phyloP scores from a whole-genome alignment of 2,888 invertebrate genomes.

The Tridacna crocea region DNA sequence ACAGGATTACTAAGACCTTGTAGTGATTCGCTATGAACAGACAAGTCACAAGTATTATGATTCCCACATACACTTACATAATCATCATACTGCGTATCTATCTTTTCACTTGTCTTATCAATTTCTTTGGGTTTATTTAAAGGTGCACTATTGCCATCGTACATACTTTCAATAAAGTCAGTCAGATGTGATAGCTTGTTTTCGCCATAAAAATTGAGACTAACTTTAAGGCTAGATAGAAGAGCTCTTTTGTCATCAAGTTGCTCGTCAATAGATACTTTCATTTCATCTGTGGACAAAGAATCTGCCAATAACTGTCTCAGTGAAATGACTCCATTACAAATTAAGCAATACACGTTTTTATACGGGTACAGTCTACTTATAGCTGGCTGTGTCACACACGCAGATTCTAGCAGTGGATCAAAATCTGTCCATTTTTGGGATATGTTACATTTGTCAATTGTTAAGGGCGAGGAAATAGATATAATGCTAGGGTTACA shows the following conservation, averaged over 20 bases:
- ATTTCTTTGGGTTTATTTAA: neutral
- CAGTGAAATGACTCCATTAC: slow-evolving; percentile 32
- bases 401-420: neutral
- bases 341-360: slow-evolving; percentile 50
- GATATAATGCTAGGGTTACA: slow-evolving; percentile 39
- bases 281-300: slow-evolving; percentile 3
- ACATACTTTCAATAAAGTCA: neutral
- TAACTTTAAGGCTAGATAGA: neutral
- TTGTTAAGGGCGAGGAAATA: neutral
- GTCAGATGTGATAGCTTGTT: neutral
- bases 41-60: neutral
- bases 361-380: slow-evolving; percentile 33
- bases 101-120: neutral
- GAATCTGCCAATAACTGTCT: neutral
- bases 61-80: slow-evolving; percentile 15
- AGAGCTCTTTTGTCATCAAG: neutral
- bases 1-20: neutral
- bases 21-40: neutral
- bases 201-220: slow-evolving; percentile 7
- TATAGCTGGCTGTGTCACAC: neutral
- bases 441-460: slow-evolving; percentile 36
- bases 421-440: neutral
- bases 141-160: neutral
- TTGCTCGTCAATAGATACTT: neutral
- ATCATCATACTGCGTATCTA: neutral